Evolutionary conservation across 2,113 vertebrate species (phyloP), one percentile per base, ranked within the genome.

Genomic region (Chionomys nivalis): DNA sequence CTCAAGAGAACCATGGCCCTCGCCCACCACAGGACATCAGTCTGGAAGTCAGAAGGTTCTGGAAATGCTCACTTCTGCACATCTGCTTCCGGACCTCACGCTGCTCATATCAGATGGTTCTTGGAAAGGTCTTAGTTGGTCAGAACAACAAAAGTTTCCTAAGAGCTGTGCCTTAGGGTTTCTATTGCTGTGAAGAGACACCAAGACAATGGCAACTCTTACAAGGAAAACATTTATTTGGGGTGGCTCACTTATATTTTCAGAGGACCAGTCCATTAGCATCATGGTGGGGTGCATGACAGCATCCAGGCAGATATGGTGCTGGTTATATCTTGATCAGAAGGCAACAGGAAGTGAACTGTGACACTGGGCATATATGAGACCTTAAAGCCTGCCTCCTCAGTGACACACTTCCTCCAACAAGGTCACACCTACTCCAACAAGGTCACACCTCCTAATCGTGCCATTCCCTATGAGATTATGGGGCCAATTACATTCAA

Each of bases 31-130:
- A 73, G 49, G 49, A 91, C 5, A 0, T 14, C 83, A 89, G 73
- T 90, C 79, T 94, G 79, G 96, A 94, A 96, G 93, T 75, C 66
- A 93, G 10, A 82, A 72, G 16, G 31, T 68, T 76, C 89, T 96
- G 90, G 91, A 96, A 95, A 68, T 14, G 17, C 13, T 94, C 16
- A 2, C 14, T 85, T 77, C 76, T 92, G 72, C 76, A 96, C 96
- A 95, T 97, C 95, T 96, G 94, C 72, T 89, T 95, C 70, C 83
- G 96, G 92, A 96, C 82, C 91, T 96, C 94, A 89, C 5, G 0
- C 72, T 92, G 44, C 83, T 96, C 86, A 26, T 85, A 88, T 77
- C 90, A 82, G 93, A 75, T 28, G 90, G 83, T 78, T 94, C 88
- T 96, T 85, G 66, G 87, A 75, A 91, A 85, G 95, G 42, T 39